Base-by-base conservation (phyloP, 2,113 vertebrate species). In the Seriola quinqueradiata region DNA sequence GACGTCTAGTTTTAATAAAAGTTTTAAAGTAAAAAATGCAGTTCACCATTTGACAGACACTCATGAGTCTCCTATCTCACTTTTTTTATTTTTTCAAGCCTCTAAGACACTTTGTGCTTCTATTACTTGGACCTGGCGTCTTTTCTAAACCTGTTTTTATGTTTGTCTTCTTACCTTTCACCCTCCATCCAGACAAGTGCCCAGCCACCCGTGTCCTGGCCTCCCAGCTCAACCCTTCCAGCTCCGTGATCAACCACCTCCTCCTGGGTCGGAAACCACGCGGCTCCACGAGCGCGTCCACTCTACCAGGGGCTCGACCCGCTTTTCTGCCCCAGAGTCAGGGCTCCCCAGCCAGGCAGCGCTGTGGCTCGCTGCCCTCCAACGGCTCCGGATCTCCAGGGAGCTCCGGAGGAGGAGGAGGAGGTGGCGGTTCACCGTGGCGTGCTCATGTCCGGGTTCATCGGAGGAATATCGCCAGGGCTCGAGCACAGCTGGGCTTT, bases 181-280 rank as follows among this genome's bases (percentile, higher is more conserved):
- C 28, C 28, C 34, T 65, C 48, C 66, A 34, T 81, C 75, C 94
- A 99, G 98, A 98, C 67, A 97, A 98, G 92, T 98, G 98, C 60
- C 97, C 97, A 1, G 95, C 96, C 87, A 98, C 97, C 74, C 97
- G 94, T 70, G 93, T 99, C 76, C 94, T 99, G 64, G 95, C 97
- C 1, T 98, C 98, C 86, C 98, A 99, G 90, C 96, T 98, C 80
- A 97, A 97, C 84, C 94, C 96, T 16, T 97, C 96, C 72, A 95
- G 96, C 68, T 93, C 97, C 0, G 97, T 98, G 57, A 97, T 99
- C 88, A 99, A 99, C 90, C 98, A 99, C 92, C 97, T 99, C 76
- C 96, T 99, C 17, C 92, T 99, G 91, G 97, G 97, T n/a, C 97
- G 96, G 84, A 98, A 95, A 90, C 95, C 96, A 77, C 95, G 94